phyloP scores from a whole-genome alignment of 2,113 vertebrate species.

The Lynx canadensis region DNA sequence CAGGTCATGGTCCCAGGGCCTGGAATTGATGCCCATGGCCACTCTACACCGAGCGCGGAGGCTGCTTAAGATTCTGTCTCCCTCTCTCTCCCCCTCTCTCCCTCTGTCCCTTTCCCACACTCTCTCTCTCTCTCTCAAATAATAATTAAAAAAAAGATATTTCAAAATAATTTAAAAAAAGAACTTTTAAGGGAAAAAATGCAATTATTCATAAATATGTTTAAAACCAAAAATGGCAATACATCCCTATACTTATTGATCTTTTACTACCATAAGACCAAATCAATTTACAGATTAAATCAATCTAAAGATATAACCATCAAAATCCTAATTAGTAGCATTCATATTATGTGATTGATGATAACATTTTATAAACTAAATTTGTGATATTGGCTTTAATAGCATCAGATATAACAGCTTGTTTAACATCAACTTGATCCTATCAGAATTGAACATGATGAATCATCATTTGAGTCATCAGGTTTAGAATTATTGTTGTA shows the following conservation, averaged over 20 bases:
- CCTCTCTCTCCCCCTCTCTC: no score
- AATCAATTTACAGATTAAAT: constrained; percentile 24
- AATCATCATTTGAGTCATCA: background rate
- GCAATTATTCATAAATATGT: background rate
- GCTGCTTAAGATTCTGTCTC: no score
- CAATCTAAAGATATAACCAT: background rate
- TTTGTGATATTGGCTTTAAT: background rate
- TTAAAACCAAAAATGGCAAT: background rate
- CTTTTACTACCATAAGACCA: background rate
- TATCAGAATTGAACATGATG: background rate
- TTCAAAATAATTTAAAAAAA: background rate
- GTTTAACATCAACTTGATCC: background rate
- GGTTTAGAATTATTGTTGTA: background rate
- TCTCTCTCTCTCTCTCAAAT: no score
- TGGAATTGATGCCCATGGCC: no score
- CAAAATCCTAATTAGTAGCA: constrained; percentile 1
- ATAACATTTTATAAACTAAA: constrained; percentile 6
- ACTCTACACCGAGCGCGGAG: no score
- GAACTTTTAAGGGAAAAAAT: background rate
- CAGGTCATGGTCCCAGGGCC: no score
- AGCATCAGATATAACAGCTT: background rate
- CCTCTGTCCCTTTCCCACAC: no score
- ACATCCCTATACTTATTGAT: background rate
- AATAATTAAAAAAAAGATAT: no score
- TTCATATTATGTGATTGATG: background rate